These are phyloP conservation scores for Andrena trimmerana DNA, from an alignment of 2,888 invertebrate genomes.

Conservation along the genomic window DNA sequence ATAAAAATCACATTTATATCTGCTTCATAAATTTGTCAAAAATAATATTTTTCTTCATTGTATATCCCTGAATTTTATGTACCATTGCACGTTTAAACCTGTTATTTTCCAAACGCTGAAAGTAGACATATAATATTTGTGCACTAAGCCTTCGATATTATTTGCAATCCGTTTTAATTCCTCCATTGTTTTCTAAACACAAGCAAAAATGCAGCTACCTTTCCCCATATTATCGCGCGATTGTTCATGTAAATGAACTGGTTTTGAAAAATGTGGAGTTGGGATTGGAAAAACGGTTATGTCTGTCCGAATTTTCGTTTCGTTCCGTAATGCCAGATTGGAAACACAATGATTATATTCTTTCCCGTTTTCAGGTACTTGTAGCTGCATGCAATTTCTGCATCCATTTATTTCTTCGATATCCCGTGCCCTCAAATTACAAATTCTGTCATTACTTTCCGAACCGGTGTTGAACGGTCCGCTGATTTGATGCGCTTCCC, in stretches of 20 bases:
- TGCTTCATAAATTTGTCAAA: too few relatives aligned
- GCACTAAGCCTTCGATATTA: too few relatives aligned
- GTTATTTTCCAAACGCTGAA: too few relatives aligned
- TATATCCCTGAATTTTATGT: too few relatives aligned
- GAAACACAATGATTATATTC: conserved; percentile 34
- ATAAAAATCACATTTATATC: too few relatives aligned
- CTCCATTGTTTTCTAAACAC: not conserved
- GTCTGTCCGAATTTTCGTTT: not conserved
- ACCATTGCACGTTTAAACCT: too few relatives aligned
- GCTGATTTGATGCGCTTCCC: conserved; percentile 47
- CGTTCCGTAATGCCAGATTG: not conserved
- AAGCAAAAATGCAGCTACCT: too few relatives aligned
- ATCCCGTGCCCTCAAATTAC: conserved; percentile 26
- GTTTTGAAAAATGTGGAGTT: not conserved
- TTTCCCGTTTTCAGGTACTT: not conserved
- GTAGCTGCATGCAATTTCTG: conserved; percentile 16
- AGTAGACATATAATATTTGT: too few relatives aligned
- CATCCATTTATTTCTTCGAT: conserved; percentile 28
- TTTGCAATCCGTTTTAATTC: too few relatives aligned
- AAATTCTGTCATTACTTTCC: conserved; percentile 58
- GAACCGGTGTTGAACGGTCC: conserved; percentile 47
- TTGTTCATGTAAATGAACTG: not conserved
- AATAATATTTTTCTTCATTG: too few relatives aligned
- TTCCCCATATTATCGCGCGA: not conserved
- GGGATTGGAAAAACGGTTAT: too few relatives aligned